Evolutionary conservation across 2,113 vertebrate species (phyloP).

Genomic region (Dendrocopos noguchii): DNA sequence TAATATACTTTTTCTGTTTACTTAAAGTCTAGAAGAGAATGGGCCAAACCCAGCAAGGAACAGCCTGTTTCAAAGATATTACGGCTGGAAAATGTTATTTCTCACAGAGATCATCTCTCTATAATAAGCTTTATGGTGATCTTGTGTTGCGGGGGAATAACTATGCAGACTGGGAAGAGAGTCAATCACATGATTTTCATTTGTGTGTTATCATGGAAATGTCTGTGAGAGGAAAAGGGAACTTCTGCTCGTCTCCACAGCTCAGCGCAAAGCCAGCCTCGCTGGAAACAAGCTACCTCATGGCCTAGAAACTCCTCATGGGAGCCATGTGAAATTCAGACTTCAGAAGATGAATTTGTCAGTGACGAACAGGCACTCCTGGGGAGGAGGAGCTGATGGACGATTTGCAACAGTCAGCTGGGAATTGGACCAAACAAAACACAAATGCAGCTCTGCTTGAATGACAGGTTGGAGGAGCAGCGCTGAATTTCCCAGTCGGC

Average conservation of each 20-base stretch:
- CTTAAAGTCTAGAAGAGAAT: conserved; percentile 67
- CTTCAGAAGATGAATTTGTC: background rate
- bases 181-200: conserved; percentile 39
- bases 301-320: background rate
- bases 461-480: background rate
- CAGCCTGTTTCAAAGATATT: conserved; percentile 63
- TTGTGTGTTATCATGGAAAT: conserved; percentile 4
- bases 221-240: conserved; percentile 40
- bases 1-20: conserved; percentile 69
- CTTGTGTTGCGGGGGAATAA: background rate
- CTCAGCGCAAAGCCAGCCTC: conserved; percentile 10
- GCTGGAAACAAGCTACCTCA: background rate
- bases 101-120: conserved; percentile 55
- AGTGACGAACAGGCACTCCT: background rate
- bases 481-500: background rate
- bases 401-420: conserved; percentile 5
- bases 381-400: background rate
- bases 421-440: background rate
- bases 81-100: conserved; percentile 49
- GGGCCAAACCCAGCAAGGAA: conserved; percentile 47
- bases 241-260: conserved; percentile 20
- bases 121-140: conserved; percentile 43
- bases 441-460: background rate
- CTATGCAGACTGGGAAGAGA: conserved; percentile 10
- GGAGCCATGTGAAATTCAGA: background rate